Evolutionary conservation across 2,888 invertebrate species (phyloP), one percentile per base, ranked within the genome.

Genomic region (Cataglyphis cursor): DNA sequence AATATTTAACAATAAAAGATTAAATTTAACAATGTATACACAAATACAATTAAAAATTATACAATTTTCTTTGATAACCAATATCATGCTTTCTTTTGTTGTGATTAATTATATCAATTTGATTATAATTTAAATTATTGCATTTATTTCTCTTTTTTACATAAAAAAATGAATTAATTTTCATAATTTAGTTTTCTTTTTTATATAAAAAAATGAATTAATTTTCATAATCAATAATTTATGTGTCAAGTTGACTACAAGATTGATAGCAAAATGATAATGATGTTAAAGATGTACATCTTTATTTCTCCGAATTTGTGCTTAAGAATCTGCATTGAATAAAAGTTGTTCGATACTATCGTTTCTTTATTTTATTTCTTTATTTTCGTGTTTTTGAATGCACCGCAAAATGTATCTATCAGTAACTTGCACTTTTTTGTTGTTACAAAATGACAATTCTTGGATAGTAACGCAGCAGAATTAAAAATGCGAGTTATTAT

Each of bases 241-340:
- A 24, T 10, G 24, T 21, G 21, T 51, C 18, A 54, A 31, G 8
- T 5, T 57, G 5, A 10, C 21, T 0, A 9, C 21, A 9, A 21
- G 24, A 24, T 57, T 57, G 12, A 57, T 24, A 57, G 5, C 18
- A 44, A 44, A 44, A 44, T 44, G 5, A 44, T 41, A 10, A 41
- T 44, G 18, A 44, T 44, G 18, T 12, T 21, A 57, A 57, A 21
- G 4, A 57, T 3, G 21, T 54, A 82, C 73, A 74, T 68, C 68
- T 85, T 82, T 82, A 85, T 82, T 54, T 57, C 44, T 62, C 73
- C 24, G 61, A 82, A 74, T 68, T 74, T 74, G 54, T 57, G 48
- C 68, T 38, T 24, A 66, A 59, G 44, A 48, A 48, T 48, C 18
- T 35, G 44, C 74, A 74, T 78, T 85, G 85, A 82, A 85, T 85